Conservation (phyloP, 2,797 vertebrate genomes). For the Oryzias dopingdopingensis region DNA sequence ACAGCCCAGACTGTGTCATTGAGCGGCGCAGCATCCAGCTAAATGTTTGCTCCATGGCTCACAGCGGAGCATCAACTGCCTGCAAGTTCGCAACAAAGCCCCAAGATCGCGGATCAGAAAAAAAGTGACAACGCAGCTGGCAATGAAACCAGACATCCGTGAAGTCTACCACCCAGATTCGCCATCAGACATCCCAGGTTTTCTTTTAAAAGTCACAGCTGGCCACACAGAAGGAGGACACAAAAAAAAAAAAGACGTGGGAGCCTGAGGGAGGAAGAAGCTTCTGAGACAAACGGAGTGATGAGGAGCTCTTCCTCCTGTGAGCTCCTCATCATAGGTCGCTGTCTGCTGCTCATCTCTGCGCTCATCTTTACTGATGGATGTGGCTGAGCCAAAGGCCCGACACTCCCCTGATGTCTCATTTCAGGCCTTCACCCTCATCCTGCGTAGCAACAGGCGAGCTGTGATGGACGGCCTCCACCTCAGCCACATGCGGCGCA, state of each 20-base stretch:
- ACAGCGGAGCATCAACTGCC: constrained; percentile 40
- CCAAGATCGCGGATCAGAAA: constrained; percentile 40
- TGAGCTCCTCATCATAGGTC: constrained; percentile 29
- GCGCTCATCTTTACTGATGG: constrained; percentile 60
- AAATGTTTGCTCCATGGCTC: constrained; percentile 39
- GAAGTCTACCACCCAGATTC: constrained; percentile 62
- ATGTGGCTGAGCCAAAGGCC: constrained; percentile 47
- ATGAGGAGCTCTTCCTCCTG: constrained; percentile 41
- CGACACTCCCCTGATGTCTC: constrained; percentile 68
- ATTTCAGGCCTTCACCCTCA: constrained; percentile 41
- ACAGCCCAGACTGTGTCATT: constrained; percentile 67
- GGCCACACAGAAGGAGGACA: constrained; percentile 14
- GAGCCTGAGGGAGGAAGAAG: constrained; percentile 25
- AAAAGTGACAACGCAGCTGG: constrained; percentile 21
- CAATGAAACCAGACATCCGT: constrained; percentile 61
- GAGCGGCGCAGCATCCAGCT: constrained; percentile 55
- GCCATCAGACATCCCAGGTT: constrained; percentile 24
- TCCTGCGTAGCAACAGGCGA: constrained; percentile 24
- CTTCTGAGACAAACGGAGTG: constrained; percentile 20
- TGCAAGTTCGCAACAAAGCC: constrained; percentile 35
- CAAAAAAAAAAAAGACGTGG: constrained; percentile 42
- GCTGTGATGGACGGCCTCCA: constrained; percentile 57
- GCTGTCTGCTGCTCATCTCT: constrained; percentile 36
- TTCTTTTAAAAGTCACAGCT: constrained; percentile 27
- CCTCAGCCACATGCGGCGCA: constrained; percentile 37